Evolutionary conservation across 2,113 vertebrate genomes (phyloP).

Genomic region (Sinosuthora webbiana): DNA sequence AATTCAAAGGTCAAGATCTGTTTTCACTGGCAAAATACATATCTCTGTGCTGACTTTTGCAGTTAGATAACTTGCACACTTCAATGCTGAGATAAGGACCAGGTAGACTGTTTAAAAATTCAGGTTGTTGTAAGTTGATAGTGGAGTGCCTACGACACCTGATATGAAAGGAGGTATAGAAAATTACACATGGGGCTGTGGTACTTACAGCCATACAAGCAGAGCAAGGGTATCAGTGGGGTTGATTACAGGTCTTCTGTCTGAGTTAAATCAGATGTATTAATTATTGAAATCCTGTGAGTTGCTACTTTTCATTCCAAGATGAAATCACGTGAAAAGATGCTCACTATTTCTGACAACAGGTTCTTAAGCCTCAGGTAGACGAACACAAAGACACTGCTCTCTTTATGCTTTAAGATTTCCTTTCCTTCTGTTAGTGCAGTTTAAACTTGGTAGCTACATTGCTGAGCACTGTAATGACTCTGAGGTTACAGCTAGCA

Average conservation of each 20-base stretch:
- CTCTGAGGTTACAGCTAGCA: not conserved
- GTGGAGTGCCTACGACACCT: not conserved
- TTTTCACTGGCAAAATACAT: slow-evolving; percentile 37
- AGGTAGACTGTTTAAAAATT: slow-evolving; percentile 24
- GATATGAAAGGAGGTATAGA: not conserved
- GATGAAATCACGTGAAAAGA: not conserved
- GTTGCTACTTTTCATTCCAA: not conserved
- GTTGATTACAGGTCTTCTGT: not conserved
- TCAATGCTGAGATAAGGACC: slow-evolving; percentile 19
- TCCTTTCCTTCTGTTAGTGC: not conserved
- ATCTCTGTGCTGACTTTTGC: not conserved
- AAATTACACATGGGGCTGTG: not conserved
- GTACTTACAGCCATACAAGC: not conserved
- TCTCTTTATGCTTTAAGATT: not conserved
- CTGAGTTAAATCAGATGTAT: not conserved
- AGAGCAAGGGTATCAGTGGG: not conserved
- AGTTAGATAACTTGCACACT: not conserved
- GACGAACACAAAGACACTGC: not conserved
- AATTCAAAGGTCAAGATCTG: slow-evolving; percentile 40
- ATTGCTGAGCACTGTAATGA: not conserved
- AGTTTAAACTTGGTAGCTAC: not conserved
- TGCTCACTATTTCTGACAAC: not conserved
- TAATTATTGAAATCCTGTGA: not conserved
- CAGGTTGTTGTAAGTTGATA: slow-evolving; percentile 28
- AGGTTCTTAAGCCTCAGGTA: not conserved